These are phyloP conservation scores for Sympetrum striolatum DNA, from an alignment of 2,888 invertebrate genomes.

Conservation along the genomic window DNA sequence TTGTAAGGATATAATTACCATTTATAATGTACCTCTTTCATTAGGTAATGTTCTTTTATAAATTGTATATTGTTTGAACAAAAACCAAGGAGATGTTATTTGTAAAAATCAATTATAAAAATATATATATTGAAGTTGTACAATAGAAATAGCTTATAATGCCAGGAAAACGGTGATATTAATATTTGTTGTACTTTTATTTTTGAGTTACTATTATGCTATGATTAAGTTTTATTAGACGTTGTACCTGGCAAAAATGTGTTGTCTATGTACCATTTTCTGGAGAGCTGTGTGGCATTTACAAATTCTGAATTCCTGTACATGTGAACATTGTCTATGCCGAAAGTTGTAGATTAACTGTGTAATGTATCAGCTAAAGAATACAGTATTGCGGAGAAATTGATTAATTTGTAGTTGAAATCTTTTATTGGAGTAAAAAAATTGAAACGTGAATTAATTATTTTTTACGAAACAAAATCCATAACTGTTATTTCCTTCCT, in stretches of 20 bases:
- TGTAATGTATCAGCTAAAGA: slow-evolving; percentile 41
- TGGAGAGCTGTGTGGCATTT: slow-evolving; percentile 28
- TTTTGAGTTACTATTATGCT: slow-evolving; percentile 15
- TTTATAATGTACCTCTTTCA: slow-evolving; percentile 3
- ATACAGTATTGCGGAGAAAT: slow-evolving; percentile 35
- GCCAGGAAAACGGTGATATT: slow-evolving; percentile 33
- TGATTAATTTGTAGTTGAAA: slow-evolving; percentile 32
- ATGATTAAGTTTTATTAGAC: slow-evolving; percentile 24
- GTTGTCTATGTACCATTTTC: slow-evolving; percentile 39
- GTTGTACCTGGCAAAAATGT: slow-evolving; percentile 31
- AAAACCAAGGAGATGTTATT: slow-evolving; percentile 13
- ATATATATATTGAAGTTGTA: slow-evolving; percentile 41
- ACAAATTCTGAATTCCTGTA: slow-evolving; percentile 42
- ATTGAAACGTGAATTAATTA: slow-evolving; percentile 16
- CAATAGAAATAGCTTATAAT: slow-evolving; percentile 5
- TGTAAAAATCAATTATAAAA: slow-evolving; percentile 20
- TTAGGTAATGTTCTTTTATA: neutral
- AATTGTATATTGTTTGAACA: slow-evolving; percentile 25
- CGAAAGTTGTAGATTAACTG: slow-evolving; percentile 37
- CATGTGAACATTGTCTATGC: slow-evolving; percentile 42
- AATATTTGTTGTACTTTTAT: neutral
- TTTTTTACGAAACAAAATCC: neutral
- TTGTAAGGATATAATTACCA: slow-evolving; percentile 2
- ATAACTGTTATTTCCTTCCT: too few relatives aligned
- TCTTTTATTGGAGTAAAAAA: slow-evolving; percentile 42